A percentile compares a stretch with the other conserved stretches of the same genome.
phyloP scores from a whole-genome alignment of 2,113 vertebrate genomes.

The Petroica traversi region DNA sequence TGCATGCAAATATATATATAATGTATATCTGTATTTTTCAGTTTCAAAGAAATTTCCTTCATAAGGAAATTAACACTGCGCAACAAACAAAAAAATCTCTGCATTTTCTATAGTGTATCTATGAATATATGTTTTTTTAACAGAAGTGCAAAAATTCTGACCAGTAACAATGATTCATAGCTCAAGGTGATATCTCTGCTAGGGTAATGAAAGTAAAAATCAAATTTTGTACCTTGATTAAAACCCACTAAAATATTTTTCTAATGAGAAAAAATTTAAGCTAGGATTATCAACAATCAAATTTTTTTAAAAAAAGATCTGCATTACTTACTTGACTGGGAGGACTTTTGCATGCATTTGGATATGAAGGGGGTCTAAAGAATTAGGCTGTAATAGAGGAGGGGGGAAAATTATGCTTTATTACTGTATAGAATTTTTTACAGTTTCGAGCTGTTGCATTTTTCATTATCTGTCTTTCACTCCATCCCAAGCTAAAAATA shows the following conservation, averaged over 20 bases:
- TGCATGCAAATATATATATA: too few species aligned
- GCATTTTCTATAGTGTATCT: background rate
- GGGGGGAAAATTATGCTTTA: fast-evolving
- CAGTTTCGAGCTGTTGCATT: background rate
- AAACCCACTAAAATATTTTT: background rate
- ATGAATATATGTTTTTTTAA: background rate
- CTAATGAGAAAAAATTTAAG: background rate
- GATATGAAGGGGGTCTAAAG: background rate
- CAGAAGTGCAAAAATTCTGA: background rate
- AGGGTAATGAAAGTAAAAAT: background rate
- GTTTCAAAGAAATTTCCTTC: background rate
- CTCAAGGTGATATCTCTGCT: background rate
- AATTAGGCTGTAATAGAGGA: background rate
- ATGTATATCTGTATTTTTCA: background rate
- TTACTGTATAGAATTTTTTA: background rate
- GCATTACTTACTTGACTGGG: fast-evolving
- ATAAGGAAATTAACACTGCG: background rate
- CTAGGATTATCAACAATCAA: background rate
- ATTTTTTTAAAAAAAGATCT: fast-evolving
- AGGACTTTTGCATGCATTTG: background rate
- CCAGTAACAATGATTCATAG: background rate
- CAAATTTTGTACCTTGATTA: background rate
- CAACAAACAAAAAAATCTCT: background rate
- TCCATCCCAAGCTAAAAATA: background rate
- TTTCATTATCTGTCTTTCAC: background rate